Evolutionary conservation across 2,797 vertebrate genomes (phyloP).

Genomic region (Platyrinchus mystaceus): DNA sequence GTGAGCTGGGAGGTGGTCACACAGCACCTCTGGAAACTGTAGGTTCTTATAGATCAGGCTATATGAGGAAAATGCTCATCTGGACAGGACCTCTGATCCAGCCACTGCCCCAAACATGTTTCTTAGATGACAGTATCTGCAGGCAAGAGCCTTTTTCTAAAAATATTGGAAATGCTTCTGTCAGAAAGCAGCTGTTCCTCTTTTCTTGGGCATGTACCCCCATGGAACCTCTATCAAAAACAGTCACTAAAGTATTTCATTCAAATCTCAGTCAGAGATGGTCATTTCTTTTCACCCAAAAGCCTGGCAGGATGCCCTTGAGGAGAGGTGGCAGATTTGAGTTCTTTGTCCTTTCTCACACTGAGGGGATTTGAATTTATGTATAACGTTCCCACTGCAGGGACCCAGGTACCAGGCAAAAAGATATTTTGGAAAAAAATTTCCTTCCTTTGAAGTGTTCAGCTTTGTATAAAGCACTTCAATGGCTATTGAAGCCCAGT

Average conservation of each 20-base stretch:
- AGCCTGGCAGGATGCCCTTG: background rate
- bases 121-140: background rate
- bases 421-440: background rate
- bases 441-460: background rate
- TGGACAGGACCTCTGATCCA: background rate
- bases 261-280: background rate
- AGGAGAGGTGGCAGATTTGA: background rate
- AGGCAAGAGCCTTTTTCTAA: background rate
- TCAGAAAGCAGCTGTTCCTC: background rate
- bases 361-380: background rate
- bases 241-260: background rate
- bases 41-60: background rate
- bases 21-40: background rate
- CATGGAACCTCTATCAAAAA: background rate
- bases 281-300: background rate
- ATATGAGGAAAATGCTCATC: background rate
- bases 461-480: background rate
- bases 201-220: background rate
- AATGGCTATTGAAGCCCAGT: background rate
- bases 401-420: background rate
- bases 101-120: background rate
- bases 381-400: background rate
- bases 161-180: background rate
- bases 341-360: background rate
- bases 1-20: background rate